Conservation (phyloP, 1,140 invertebrate species). For the Drosophila sp. region DNA sequence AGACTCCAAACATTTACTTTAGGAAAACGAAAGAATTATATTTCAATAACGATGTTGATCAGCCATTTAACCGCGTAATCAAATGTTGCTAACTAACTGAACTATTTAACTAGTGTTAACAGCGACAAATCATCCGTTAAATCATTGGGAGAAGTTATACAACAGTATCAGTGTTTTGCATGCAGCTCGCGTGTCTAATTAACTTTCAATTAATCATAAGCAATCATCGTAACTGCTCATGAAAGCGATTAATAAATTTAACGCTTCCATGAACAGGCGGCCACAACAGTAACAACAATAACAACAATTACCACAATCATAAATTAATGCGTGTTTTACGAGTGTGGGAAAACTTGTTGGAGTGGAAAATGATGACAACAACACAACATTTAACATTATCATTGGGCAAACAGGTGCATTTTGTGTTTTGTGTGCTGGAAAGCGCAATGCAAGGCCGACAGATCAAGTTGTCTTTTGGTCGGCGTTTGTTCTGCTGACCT, state of each 20-base stretch:
- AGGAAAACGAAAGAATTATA: no score
- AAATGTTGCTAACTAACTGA: constrained; percentile 38
- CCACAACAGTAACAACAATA: constrained; percentile 37
- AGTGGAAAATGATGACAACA: constrained; percentile 65
- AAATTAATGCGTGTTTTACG: constrained; percentile 65
- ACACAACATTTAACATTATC: constrained; percentile 53
- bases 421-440: constrained; percentile 57
- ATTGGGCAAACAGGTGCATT: constrained; percentile 49
- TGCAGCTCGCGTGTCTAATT: constrained; percentile 60
- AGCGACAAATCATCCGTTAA: constrained; percentile 64
- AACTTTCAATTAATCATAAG: constrained; percentile 78
- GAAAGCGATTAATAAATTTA: constrained; percentile 53
- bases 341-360: constrained; percentile 77
- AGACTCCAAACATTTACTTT: no score
- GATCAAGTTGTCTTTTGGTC: constrained; percentile 46
- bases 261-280: constrained; percentile 48
- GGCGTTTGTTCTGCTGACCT: constrained; percentile 67
- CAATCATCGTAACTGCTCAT: constrained; percentile 49
- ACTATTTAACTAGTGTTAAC: constrained; percentile 8
- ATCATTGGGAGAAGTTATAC: constrained; percentile 45
- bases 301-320: constrained; percentile 64
- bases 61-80: constrained; percentile 1
- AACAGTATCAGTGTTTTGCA: constrained; percentile 50
- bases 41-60: no score
- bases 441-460: constrained; percentile 67